Conservation (phyloP, 35 echinoderm and acorn worm species). For the Lytechinus pictus region DNA sequence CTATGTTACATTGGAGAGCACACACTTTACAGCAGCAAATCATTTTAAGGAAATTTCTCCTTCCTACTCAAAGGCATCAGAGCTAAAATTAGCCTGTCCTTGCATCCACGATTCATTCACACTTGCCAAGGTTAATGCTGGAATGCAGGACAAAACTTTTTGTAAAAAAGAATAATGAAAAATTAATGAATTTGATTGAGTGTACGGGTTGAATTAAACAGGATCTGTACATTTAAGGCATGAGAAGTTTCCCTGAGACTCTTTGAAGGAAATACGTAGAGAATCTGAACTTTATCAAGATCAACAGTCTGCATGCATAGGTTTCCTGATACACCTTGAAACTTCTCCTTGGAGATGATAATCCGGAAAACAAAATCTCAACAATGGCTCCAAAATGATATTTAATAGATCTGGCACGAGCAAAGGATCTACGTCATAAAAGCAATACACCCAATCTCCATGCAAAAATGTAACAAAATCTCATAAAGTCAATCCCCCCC, state of each 20-base stretch:
- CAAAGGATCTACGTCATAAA: neutral
- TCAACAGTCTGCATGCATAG: neutral
- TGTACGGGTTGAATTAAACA: no score
- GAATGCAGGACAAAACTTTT: neutral
- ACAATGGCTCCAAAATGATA: neutral
- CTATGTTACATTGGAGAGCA: no score
- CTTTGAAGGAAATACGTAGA: neutral
- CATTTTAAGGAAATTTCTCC: neutral
- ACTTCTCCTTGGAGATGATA: neutral
- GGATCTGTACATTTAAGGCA: neutral
- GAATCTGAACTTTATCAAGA: neutral
- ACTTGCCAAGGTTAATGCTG: neutral
- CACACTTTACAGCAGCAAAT: neutral
- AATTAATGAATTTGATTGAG: no score
- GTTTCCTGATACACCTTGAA: neutral
- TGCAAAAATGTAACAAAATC: no score
- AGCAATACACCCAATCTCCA: no score
- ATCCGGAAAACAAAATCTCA: neutral
- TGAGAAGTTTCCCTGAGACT: neutral
- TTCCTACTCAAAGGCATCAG: neutral
- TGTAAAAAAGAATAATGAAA: no score
- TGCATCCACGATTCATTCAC: neutral
- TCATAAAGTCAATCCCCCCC: no score
- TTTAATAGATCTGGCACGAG: neutral
- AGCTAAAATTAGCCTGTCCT: neutral